A percentile compares a stretch with the other conserved stretches of the same genome.
Conservation (phyloP, 2,113 vertebrate genomes). For the Chloroceryle aenea region DNA sequence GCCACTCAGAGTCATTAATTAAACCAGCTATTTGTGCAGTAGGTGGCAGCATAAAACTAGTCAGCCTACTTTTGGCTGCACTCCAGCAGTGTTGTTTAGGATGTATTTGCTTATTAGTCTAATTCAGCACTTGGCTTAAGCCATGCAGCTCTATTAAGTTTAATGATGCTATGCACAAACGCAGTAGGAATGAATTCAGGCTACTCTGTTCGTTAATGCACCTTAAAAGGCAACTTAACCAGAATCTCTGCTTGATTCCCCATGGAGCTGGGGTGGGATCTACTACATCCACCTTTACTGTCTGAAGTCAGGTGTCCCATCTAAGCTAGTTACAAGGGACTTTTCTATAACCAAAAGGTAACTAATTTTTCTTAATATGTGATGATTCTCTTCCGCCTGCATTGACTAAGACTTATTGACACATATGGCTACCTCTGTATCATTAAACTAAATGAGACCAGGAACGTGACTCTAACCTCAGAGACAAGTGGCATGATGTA, state of each 20-base stretch:
- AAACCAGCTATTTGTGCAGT: not conserved
- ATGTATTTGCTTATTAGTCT: not conserved
- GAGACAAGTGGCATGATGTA: not conserved
- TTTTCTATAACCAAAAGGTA: not conserved
- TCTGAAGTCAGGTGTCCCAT: not conserved
- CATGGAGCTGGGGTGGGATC: not conserved
- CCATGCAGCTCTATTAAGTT: not conserved
- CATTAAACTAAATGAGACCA: not conserved
- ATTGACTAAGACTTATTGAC: not conserved
- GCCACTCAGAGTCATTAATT: not conserved
- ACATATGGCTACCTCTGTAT: not conserved
- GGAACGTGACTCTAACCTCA: not conserved
- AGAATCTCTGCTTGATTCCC: not conserved
- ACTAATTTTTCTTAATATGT: not conserved
- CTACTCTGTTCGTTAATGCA: not conserved
- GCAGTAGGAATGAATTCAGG: not conserved
- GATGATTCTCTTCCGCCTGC: not conserved
- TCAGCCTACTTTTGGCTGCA: not conserved
- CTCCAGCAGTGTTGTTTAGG: not conserved
- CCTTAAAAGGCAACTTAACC: not conserved
- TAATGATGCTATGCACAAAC: not conserved
- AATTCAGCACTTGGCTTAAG: not conserved
- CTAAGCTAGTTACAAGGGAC: not conserved
- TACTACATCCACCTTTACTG: not conserved
- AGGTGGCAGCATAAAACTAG: conserved; percentile 60